Conservation (phyloP, 2,113 vertebrate genomes). For the Nestor notabilis region DNA sequence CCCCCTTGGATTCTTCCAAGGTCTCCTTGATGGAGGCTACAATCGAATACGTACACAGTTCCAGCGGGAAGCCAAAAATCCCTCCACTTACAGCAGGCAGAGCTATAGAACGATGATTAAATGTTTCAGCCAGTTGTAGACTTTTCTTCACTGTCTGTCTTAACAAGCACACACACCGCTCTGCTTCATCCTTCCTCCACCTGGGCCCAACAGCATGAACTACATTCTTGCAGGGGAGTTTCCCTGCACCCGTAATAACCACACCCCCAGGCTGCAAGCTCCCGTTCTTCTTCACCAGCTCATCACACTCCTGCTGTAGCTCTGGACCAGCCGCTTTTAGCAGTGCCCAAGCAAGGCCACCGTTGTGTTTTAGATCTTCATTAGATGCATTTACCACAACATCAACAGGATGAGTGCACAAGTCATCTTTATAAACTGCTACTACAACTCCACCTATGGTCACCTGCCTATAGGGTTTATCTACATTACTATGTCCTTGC, state of each 20-base stretch:
- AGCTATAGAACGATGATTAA: conserved; percentile 76
- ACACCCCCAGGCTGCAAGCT: conserved; percentile 48
- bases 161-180: conserved; percentile 22
- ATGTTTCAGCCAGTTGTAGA: conserved; percentile 69
- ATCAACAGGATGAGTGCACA: conserved; percentile 73
- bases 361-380: conserved; percentile 55
- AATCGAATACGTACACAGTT: conserved; percentile 70
- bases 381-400: conserved; percentile 81
- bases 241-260: conserved; percentile 68
- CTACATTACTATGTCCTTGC: neutral
- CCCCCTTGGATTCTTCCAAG: conserved; percentile 24
- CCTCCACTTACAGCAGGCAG: conserved; percentile 84
- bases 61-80: conserved; percentile 74
- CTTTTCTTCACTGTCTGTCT: conserved; percentile 69
- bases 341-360: conserved; percentile 75
- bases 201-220: conserved; percentile 83
- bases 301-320: conserved; percentile 76
- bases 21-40: conserved; percentile 76
- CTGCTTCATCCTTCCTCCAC: conserved; percentile 1
- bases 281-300: conserved; percentile 4
- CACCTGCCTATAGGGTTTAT: conserved; percentile 55
- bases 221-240: conserved; percentile 76
- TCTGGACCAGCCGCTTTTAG: conserved; percentile 77
- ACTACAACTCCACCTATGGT: conserved; percentile 69
- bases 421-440: conserved; percentile 72